These are phyloP conservation scores for Psylliodes chrysocephalus DNA, from an alignment of 2,888 invertebrate species.

Conservation along the genomic window DNA sequence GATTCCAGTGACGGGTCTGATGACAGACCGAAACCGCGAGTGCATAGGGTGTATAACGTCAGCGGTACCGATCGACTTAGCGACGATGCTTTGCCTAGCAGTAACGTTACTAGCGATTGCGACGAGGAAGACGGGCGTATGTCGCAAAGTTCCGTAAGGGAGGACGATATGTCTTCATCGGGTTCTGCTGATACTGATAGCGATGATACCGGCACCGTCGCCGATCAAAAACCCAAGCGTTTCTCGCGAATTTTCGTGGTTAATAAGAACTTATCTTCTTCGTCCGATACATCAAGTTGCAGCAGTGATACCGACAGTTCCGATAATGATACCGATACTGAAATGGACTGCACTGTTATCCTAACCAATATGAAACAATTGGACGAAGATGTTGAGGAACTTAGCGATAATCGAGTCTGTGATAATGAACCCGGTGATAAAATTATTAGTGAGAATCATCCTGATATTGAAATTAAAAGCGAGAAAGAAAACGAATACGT, in stretches of 20 bases:
- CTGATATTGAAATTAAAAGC: background rate
- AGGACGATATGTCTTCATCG: constrained; percentile 58
- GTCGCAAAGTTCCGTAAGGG: constrained; percentile 64
- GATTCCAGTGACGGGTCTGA: constrained; percentile 50
- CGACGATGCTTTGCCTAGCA: constrained; percentile 60
- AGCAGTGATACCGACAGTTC: constrained; percentile 73
- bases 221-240: constrained; percentile 66
- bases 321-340: constrained; percentile 71
- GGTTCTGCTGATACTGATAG: constrained; percentile 63
- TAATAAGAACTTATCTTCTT: constrained; percentile 69
- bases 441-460: constrained; percentile 23
- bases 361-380: constrained; percentile 60
- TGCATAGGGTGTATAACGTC: constrained; percentile 57
- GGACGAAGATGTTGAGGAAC: constrained; percentile 32
- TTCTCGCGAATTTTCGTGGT: constrained; percentile 78
- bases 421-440: constrained; percentile 37
- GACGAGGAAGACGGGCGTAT: constrained; percentile 56
- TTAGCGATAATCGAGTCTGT: constrained; percentile 27
- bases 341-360: constrained; percentile 65
- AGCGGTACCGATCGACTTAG: constrained; percentile 57
- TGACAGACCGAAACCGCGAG: constrained; percentile 54
- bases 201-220: constrained; percentile 69
- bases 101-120: constrained; percentile 58
- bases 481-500: constrained; percentile 42
- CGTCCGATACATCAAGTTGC: constrained; percentile 60